Percentiles rank a stretch among this genome's conserved stretches.
Conservation (phyloP, 2,797 vertebrate species). For the Epinephelus awoara region DNA sequence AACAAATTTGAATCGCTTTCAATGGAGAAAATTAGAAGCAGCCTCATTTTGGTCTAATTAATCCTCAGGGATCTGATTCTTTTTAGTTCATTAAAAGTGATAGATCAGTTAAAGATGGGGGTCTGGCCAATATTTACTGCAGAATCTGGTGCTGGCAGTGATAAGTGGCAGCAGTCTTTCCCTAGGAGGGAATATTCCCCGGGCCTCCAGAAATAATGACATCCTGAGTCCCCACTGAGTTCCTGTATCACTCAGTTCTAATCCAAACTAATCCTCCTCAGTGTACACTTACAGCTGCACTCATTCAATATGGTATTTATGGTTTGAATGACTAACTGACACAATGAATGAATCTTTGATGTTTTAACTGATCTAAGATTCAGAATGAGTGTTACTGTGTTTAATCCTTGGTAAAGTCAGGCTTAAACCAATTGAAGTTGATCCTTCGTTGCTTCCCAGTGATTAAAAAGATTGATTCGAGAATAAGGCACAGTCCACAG, state of each 20-base stretch:
- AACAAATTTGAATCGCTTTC: neutral
- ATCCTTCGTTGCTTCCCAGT: neutral
- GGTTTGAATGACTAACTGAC: slow-evolving; percentile 26
- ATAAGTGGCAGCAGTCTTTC: slow-evolving; percentile 33
- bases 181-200: slow-evolving; percentile 49
- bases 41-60: neutral
- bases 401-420: neutral
- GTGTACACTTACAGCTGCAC: slow-evolving; percentile 42
- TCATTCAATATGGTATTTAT: slow-evolving; percentile 32
- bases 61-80: neutral
- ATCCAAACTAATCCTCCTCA: slow-evolving; percentile 76
- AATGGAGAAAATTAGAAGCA: neutral
- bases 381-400: neutral
- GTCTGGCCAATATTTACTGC: slow-evolving; percentile 13
- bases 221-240: slow-evolving; percentile 73
- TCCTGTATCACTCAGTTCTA: slow-evolving; percentile 66
- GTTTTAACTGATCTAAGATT: slow-evolving; percentile 22
- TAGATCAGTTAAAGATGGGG: neutral
- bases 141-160: slow-evolving; percentile 35
- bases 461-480: slow-evolving; percentile 17
- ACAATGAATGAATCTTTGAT: slow-evolving; percentile 13
- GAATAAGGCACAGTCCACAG: neutral
- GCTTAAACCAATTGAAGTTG: neutral
- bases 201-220: slow-evolving; percentile 66
- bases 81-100: slow-evolving; percentile 3